Evolutionary conservation across 1,140 invertebrate species (phyloP).

Genomic region (Lepidurus apus): DNA sequence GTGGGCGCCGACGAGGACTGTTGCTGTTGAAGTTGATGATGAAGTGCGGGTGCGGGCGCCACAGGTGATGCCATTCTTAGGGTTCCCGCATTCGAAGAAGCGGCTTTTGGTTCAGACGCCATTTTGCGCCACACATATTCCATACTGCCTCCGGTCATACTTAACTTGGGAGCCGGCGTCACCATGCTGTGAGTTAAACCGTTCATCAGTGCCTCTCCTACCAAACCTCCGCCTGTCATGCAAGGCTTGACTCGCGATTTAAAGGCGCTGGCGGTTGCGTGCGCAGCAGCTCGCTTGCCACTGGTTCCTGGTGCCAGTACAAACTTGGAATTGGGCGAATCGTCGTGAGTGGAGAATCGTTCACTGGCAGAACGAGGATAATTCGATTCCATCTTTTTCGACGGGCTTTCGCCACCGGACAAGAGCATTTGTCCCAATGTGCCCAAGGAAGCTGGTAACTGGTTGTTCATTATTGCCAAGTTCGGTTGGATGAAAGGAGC

Average conservation of each 20-base stretch:
- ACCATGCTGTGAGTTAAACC: not conserved
- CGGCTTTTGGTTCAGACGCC: conserved; percentile 40
- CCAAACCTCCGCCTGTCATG: not conserved
- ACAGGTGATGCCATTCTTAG: not conserved
- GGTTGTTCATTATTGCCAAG: not conserved
- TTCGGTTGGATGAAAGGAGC: not conserved
- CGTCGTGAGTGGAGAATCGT: not conserved
- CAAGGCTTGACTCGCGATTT: not conserved
- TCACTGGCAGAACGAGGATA: conserved; percentile 25
- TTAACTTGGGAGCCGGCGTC: conserved; percentile 43
- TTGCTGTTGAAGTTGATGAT: conserved; percentile 41
- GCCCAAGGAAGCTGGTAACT: not conserved
- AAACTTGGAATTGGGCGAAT: not conserved
- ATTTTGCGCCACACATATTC: conserved; percentile 36
- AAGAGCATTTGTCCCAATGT: not conserved
- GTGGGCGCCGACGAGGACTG: conserved; percentile 38
- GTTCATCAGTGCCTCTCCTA: not conserved
- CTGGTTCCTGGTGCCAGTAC: not conserved
- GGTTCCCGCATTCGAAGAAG: conserved; percentile 40
- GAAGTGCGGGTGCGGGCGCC: not conserved
- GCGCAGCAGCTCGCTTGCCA: not conserved
- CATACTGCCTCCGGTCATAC: conserved; percentile 40
- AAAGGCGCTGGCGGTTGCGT: not conserved
- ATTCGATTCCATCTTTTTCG: not conserved
- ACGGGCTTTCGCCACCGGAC: not conserved